Evolutionary conservation across 2,113 vertebrate species (phyloP).

Genomic region (Crotophaga sulcirostris): DNA sequence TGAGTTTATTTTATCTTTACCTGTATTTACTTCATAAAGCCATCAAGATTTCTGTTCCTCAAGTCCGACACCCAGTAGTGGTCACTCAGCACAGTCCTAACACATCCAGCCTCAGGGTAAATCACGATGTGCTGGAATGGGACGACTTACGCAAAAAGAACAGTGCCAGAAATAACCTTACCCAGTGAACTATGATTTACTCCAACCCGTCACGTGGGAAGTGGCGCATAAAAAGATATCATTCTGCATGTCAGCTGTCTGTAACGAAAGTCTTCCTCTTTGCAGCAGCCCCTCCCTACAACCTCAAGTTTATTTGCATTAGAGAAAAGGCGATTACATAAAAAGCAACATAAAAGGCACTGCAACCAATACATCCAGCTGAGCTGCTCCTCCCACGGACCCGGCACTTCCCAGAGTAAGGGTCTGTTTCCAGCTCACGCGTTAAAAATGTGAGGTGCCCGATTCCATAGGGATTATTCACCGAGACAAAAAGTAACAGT

Average conservation of each 20-base stretch:
- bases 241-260: constrained; percentile 35
- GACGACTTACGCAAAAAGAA: not conserved
- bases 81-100: not conserved
- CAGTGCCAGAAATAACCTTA: constrained; percentile 34
- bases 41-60: not conserved
- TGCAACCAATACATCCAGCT: not conserved
- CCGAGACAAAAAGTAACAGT: accelerated
- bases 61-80: not conserved
- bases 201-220: constrained; percentile 5
- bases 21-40: not conserved
- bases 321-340: not conserved
- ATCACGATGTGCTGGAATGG: not conserved
- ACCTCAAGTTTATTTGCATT: constrained; percentile 29
- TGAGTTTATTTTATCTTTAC: not conserved
- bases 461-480: not conserved
- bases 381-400: not conserved
- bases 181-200: constrained; percentile 49
- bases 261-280: constrained; percentile 31
- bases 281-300: constrained; percentile 24
- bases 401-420: not conserved
- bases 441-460: not conserved
- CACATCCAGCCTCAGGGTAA: not conserved
- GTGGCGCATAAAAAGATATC: not conserved
- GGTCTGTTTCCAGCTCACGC: not conserved
- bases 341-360: constrained; percentile 29